phyloP scores from a whole-genome alignment of 2,888 invertebrate genomes.

The Coecobrya sp. region DNA sequence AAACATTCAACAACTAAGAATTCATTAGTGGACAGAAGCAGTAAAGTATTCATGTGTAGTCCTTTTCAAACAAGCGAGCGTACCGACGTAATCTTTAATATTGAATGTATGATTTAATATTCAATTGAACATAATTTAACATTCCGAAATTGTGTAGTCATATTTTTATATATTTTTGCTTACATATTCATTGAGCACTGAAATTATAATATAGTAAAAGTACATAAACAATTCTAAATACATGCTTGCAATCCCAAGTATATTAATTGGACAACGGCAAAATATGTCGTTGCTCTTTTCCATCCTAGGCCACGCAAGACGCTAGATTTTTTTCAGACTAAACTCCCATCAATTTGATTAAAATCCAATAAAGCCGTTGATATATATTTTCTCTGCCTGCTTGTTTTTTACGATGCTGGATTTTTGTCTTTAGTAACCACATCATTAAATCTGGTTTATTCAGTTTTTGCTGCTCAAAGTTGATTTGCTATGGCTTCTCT shows the following conservation, averaged over 20 bases:
- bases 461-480: not conserved
- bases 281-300: conserved; percentile 26
- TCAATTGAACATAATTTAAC: conserved; percentile 32
- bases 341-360: conserved; percentile 45
- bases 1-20: conserved; percentile 55
- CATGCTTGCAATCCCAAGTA: not conserved
- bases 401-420: conserved; percentile 64
- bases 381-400: conserved; percentile 24
- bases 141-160: conserved; percentile 44
- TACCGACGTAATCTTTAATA: conserved; percentile 36
- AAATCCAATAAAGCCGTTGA: conserved; percentile 56
- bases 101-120: conserved; percentile 45
- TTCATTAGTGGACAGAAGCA: conserved; percentile 20
- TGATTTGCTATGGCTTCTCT: not conserved
- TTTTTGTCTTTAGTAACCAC: conserved; percentile 69
- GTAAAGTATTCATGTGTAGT: conserved; percentile 19
- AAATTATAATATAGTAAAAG: not conserved
- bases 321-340: conserved; percentile 5
- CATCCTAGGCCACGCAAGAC: conserved; percentile 30
- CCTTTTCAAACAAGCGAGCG: conserved; percentile 21
- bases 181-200: not conserved
- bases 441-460: conserved; percentile 73
- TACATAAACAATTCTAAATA: not conserved
- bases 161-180: not conserved
- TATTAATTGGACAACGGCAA: not conserved